Evolutionary conservation across 2,113 vertebrate genomes (phyloP).

Genomic region (Pterophyllum scalare): DNA sequence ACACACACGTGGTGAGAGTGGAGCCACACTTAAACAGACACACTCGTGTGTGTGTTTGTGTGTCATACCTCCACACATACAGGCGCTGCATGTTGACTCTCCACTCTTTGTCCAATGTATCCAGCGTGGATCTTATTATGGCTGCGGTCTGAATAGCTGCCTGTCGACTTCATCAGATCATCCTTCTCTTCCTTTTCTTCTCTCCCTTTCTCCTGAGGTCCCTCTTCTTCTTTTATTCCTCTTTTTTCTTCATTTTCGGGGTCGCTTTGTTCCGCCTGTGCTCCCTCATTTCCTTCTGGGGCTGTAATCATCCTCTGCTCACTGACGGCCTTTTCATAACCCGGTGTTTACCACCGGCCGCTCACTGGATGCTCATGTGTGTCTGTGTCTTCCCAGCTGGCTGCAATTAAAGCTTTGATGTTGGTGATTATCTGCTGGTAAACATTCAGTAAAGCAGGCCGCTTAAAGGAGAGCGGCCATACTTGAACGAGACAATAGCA

Average conservation of each 20-base stretch:
- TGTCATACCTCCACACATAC: conserved; percentile 54
- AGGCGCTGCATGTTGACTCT: conserved; percentile 42
- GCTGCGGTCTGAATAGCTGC: conserved; percentile 59
- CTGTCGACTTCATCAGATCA: conserved; percentile 65
- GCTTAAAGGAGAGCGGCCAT: conserved; percentile 8
- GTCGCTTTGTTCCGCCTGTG: conserved; percentile 58
- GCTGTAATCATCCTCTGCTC: conserved; percentile 48
- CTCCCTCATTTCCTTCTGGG: conserved; percentile 69
- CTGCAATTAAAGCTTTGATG: conserved; percentile 30
- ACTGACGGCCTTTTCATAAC: conserved; percentile 24
- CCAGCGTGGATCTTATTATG: conserved; percentile 69
- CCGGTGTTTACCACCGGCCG: conserved; percentile 27
- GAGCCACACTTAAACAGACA: conserved; percentile 60
- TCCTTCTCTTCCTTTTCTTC: conserved; percentile 45
- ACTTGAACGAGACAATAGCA: conserved; percentile 23
- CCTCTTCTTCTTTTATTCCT: conserved; percentile 49
- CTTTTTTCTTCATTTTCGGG: conserved; percentile 36
- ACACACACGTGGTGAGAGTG: conserved; percentile 21
- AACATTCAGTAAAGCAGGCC: neutral
- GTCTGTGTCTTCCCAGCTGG: conserved; percentile 19
- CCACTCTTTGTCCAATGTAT: conserved; percentile 61
- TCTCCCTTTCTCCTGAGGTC: conserved; percentile 35
- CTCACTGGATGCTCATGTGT: neutral
- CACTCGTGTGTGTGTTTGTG: neutral
- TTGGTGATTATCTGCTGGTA: neutral